Percentiles rank a stretch among this genome's conserved stretches.
These are phyloP conservation scores for Odontesthes bonariensis DNA, from an alignment of 2,113 vertebrate species.

Conservation along the genomic window DNA sequence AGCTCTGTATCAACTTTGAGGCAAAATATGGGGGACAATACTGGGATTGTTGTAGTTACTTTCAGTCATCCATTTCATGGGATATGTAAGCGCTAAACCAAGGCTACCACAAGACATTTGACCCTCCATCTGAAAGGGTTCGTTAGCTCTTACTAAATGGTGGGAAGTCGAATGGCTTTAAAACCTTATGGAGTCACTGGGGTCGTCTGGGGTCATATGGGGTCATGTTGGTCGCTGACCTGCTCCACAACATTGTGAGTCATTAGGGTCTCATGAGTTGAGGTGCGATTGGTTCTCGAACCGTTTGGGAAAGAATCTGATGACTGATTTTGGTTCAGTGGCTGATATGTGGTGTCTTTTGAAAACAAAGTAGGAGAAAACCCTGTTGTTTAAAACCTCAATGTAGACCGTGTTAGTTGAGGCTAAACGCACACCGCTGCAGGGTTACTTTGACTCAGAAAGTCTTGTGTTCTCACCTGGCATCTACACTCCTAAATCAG, in stretches of 20 bases:
- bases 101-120: neutral
- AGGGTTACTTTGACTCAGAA: too few relatives aligned
- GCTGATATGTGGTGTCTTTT: too few relatives aligned
- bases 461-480: too few relatives aligned
- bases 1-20: neutral
- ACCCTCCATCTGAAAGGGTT: neutral
- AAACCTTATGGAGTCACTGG: neutral
- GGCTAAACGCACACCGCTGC: too few relatives aligned
- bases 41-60: constrained; percentile 11
- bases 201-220: neutral
- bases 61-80: too few relatives aligned
- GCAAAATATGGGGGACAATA: neutral
- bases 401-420: too few relatives aligned
- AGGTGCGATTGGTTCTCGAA: neutral
- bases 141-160: neutral
- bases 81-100: too few relatives aligned
- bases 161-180: neutral
- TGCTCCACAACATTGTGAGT: constrained; percentile 6
- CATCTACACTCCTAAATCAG: too few relatives aligned
- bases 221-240: neutral
- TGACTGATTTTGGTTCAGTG: too few relatives aligned
- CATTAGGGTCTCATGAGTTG: neutral
- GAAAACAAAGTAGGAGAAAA: too few relatives aligned
- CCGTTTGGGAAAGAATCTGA: neutral
- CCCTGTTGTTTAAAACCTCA: too few relatives aligned